phyloP scores from a whole-genome alignment of 2,888 invertebrate genomes.

The Dendrolimus houi region DNA sequence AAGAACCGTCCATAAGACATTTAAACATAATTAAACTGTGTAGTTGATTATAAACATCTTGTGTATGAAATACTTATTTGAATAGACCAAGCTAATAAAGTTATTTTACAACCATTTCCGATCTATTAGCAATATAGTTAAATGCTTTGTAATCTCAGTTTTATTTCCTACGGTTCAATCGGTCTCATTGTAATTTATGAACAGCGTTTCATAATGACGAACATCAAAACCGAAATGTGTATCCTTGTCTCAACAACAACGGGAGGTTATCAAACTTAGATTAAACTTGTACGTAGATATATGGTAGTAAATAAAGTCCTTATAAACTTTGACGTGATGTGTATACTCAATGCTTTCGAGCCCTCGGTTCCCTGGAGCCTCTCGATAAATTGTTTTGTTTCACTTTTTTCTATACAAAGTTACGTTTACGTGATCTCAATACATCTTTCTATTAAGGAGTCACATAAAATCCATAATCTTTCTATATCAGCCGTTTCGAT shows the following conservation, averaged over 20 bases:
- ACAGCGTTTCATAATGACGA: background rate
- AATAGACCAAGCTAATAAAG: no score
- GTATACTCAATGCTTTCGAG: conserved; percentile 4
- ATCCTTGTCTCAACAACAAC: conserved; percentile 6
- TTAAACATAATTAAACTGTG: no score
- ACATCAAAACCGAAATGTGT: conserved; percentile 1
- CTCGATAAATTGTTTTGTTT: conserved; percentile 5
- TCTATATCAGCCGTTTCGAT: background rate
- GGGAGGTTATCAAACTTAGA: conserved; percentile 8
- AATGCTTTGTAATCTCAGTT: no score
- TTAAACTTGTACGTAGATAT: conserved; percentile 7
- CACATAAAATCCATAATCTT: background rate
- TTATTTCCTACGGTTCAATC: background rate
- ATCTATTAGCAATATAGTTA: no score
- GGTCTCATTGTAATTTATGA: background rate
- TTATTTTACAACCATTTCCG: no score
- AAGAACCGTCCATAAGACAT: no score
- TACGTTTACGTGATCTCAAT: background rate
- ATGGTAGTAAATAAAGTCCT: conserved; percentile 6
- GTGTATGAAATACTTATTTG: no score
- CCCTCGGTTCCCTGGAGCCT: background rate
- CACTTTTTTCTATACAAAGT: conserved; percentile 1
- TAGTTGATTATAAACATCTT: no score
- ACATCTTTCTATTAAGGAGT: background rate
- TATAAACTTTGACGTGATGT: conserved; percentile 7